Evolutionary conservation across 2,113 vertebrate genomes (phyloP).

Genomic region (Tychaedon coryphoeus): DNA sequence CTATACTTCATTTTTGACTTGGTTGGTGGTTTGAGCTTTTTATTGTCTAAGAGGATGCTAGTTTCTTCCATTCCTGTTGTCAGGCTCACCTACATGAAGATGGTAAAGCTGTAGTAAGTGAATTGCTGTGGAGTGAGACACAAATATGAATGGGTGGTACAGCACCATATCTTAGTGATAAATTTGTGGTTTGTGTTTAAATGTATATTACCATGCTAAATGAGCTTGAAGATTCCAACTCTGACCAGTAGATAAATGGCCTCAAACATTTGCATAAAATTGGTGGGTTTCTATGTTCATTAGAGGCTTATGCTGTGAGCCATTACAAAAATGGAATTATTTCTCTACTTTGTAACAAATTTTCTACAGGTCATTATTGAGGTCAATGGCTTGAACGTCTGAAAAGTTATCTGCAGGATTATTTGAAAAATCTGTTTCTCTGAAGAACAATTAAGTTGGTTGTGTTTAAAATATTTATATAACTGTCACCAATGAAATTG

Average conservation of each 20-base stretch:
- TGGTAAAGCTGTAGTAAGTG: background rate
- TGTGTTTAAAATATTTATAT: background rate
- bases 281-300: background rate
- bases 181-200: background rate
- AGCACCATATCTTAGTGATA: background rate
- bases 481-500: background rate
- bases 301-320: background rate
- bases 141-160: background rate
- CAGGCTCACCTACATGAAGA: fast-evolving
- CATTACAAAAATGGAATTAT: background rate
- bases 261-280: background rate
- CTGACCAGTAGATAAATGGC: background rate
- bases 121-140: background rate
- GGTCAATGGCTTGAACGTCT: background rate
- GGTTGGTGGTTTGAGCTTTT: background rate
- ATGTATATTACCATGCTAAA: background rate
- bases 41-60: fast-evolving
- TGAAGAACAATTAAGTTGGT: background rate
- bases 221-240: background rate
- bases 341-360: background rate
- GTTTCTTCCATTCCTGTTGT: background rate
- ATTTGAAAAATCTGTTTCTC: background rate
- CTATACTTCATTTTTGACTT: background rate
- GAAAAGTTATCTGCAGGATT: background rate
- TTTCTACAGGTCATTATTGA: background rate